A percentile compares a stretch with the other conserved stretches of the same genome.
phyloP scores from a whole-genome alignment of 2,797 vertebrate species.

The Phataginus tetradactyla region DNA sequence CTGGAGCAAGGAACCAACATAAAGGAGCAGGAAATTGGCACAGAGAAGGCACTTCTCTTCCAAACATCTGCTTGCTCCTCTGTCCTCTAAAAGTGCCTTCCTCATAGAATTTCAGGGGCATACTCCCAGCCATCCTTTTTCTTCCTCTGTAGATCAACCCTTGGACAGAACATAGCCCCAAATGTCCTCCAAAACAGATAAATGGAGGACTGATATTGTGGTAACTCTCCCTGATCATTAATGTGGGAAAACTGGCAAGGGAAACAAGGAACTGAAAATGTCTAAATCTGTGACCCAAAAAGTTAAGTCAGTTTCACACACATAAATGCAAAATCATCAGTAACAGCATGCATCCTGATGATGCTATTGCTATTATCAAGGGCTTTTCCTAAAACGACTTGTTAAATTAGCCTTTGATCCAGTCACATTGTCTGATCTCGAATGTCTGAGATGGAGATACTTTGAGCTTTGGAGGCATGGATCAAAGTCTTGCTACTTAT shows the following conservation, averaged over 20 bases:
- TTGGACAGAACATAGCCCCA: not conserved
- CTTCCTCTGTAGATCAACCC: not conserved
- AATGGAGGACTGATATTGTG: not conserved
- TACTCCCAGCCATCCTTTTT: not conserved
- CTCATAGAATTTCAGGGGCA: not conserved
- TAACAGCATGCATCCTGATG: not conserved
- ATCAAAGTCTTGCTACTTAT: not conserved
- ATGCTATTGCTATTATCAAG: not conserved
- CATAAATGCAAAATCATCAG: not conserved
- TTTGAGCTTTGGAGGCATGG: not conserved
- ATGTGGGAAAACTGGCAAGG: not conserved
- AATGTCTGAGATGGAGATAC: not conserved
- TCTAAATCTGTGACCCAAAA: not conserved
- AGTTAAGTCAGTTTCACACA: not conserved
- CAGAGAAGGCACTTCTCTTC: not conserved
- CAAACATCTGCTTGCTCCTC: not conserved
- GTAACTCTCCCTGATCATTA: not conserved
- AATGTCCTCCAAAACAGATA: not conserved
- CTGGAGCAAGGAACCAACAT: not conserved
- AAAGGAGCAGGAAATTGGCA: not conserved
- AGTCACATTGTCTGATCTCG: not conserved
- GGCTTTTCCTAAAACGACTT: not conserved
- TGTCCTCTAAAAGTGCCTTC: not conserved
- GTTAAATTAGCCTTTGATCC: not conserved
- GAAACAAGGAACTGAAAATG: not conserved